Evolutionary conservation across 2,113 vertebrate species (phyloP).

Genomic region (Elachura formosa): DNA sequence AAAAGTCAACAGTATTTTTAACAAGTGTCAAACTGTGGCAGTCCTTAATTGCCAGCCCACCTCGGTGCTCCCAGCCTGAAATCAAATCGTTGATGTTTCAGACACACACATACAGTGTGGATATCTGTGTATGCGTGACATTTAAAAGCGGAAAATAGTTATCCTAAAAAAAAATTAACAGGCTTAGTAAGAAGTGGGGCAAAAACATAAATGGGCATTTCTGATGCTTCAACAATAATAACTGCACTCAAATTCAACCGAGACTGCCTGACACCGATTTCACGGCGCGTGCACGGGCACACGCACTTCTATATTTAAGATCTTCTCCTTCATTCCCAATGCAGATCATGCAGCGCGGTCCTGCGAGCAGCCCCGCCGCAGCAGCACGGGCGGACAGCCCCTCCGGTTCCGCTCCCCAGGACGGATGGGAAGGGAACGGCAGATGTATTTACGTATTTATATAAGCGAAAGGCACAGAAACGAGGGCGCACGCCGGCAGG

Average conservation of each 20-base stretch:
- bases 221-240: slow-evolving; percentile 52
- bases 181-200: neutral
- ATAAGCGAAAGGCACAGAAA: neutral
- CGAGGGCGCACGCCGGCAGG: neutral
- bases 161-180: neutral
- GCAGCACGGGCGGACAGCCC: slow-evolving; percentile 38
- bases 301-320: neutral
- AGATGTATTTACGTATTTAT: neutral
- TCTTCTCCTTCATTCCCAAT: slow-evolving; percentile 74
- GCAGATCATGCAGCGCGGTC: slow-evolving; percentile 70
- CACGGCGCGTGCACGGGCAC: neutral
- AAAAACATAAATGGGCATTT: neutral
- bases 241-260: slow-evolving; percentile 20
- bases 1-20: slow-evolving; percentile 54
- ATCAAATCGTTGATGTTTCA: slow-evolving; percentile 47
- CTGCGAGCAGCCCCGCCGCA: slow-evolving; percentile 66
- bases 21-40: slow-evolving; percentile 49
- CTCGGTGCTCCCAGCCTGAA: slow-evolving; percentile 29
- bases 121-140: neutral
- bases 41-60: slow-evolving; percentile 62
- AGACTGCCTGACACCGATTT: slow-evolving; percentile 42
- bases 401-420: slow-evolving; percentile 26
- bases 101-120: neutral
- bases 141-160: neutral
- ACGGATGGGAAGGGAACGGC: neutral